Conservation (phyloP, 1,140 invertebrate species). For the Papilio polyxenes region DNA sequence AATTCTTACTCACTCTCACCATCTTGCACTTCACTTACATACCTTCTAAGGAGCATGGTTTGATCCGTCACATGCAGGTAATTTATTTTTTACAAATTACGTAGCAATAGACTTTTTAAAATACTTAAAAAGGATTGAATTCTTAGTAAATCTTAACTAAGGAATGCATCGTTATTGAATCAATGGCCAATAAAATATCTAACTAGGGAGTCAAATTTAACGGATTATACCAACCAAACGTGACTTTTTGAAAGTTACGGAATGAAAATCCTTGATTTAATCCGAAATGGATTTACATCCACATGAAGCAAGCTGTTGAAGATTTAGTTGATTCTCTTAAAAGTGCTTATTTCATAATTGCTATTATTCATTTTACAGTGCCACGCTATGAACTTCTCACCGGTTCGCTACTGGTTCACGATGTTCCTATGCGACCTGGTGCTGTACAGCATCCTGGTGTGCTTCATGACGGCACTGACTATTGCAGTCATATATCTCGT, state of each 20-base stretch:
- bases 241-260: not conserved
- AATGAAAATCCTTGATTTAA: not conserved
- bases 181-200: no score
- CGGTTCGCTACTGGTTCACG: conserved; percentile 59
- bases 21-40: conserved; percentile 66
- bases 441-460: conserved; percentile 57
- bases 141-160: no score
- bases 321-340: not conserved
- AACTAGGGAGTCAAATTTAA: no score
- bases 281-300: not conserved
- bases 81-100: not conserved
- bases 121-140: no score
- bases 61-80: conserved; percentile 68
- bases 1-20: conserved; percentile 63
- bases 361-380: conserved; percentile 49
- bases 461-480: conserved; percentile 51
- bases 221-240: no score
- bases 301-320: not conserved
- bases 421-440: conserved; percentile 64
- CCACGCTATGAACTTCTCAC: conserved; percentile 64
- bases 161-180: no score
- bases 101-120: no score
- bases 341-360: not conserved
- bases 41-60: conserved; percentile 65
- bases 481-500: conserved; percentile 54